Base-by-base conservation (phyloP, 2,797 vertebrate genomes). In the Betta splendens region DNA sequence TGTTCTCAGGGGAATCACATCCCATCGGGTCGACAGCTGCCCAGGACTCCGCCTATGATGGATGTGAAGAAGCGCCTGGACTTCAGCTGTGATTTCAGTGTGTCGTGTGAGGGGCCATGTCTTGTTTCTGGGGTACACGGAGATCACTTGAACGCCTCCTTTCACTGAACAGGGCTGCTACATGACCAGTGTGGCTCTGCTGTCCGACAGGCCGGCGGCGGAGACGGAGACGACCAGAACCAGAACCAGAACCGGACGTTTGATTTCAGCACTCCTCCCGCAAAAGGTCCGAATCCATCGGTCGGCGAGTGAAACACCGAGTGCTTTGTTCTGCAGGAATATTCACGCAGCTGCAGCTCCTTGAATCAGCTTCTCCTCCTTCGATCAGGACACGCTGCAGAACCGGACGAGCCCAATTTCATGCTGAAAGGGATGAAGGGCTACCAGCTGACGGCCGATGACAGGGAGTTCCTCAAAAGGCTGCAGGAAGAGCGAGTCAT, bases 381-480 rank as follows among this genome's bases (percentile, higher is more conserved):
- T 48, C 58, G 5, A 62, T 11, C 51, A 31, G 64, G 49, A 22
- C 39, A 50, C 17, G 13, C 39, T 18, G 59, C 54, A 33, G 39
- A 74, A 5, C 6, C 49, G n/a, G 46, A 60, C 0, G 68, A 69
- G 5, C 42, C 80, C 0, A 56, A 75, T 3, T 57, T 63, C n/a
- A 72, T 92, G 76, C 71, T 93, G 43, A 88, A 69, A 54, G 89
- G 89, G 17, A 91, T 92, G 92, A 83, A 75, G 60, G 84, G 84
- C 0, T 93, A 91, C 20, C 56, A 70, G 35, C 75, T 79, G 48
- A 90, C 80, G 0, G 15, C 25, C 0, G 44, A 37, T 0, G 91
- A 93, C 67, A 44, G 87, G 69, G 85, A 91, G 31, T 94, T 91
- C 22, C 83, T 91, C 2, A 56, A 77, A 31, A 79, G 68, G 11